These are phyloP conservation scores for Drosophila kambysellisi DNA, from an alignment of 2,888 invertebrate species.

Conservation along the genomic window DNA sequence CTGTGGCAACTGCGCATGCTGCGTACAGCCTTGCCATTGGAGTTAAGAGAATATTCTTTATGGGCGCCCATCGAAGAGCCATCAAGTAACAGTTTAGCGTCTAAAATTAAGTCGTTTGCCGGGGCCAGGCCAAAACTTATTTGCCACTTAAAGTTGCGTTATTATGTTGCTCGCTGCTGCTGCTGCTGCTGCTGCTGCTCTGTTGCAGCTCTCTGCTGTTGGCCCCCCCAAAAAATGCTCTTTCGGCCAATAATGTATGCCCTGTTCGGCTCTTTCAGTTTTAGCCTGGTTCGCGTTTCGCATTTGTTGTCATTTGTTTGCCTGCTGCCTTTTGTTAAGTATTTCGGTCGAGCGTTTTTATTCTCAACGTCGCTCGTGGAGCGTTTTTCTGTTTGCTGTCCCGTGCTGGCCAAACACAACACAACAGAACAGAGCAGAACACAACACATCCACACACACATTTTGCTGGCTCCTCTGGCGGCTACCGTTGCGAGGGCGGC, in stretches of 20 bases:
- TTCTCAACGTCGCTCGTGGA: slow-evolving; percentile 50
- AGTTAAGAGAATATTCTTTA: slow-evolving; percentile 48
- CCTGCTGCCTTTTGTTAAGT: slow-evolving; percentile 58
- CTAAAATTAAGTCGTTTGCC: slow-evolving; percentile 67
- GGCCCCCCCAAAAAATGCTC: slow-evolving; percentile 35
- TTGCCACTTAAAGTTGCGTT: slow-evolving; percentile 66
- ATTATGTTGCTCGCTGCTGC: slow-evolving; percentile 50
- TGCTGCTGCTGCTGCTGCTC: neutral
- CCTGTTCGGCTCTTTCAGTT: slow-evolving; percentile 43
- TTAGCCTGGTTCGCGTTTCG: slow-evolving; percentile 20
- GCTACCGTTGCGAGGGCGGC: slow-evolving; percentile 54
- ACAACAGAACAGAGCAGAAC: neutral
- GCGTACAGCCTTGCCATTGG: slow-evolving; percentile 25
- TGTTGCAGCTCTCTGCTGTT: slow-evolving; percentile 29
- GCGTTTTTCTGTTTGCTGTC: slow-evolving; percentile 40
- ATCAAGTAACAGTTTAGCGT: slow-evolving; percentile 59
- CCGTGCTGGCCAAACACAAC: slow-evolving; percentile 12
- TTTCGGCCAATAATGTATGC: slow-evolving; percentile 52
- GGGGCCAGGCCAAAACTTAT: slow-evolving; percentile 48
- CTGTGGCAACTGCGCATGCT: slow-evolving; percentile 67
- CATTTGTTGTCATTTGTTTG: slow-evolving; percentile 43
- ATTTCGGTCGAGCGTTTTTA: slow-evolving; percentile 69
- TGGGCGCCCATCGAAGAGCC: slow-evolving; percentile 61
- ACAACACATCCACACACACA: slow-evolving; percentile 19
- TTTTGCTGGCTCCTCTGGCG: slow-evolving; percentile 58